Percentiles rank a stretch among this genome's conserved stretches.
Evolutionary conservation across 2,113 vertebrate species (phyloP).

Genomic region (Malurus alboscapulatus): DNA sequence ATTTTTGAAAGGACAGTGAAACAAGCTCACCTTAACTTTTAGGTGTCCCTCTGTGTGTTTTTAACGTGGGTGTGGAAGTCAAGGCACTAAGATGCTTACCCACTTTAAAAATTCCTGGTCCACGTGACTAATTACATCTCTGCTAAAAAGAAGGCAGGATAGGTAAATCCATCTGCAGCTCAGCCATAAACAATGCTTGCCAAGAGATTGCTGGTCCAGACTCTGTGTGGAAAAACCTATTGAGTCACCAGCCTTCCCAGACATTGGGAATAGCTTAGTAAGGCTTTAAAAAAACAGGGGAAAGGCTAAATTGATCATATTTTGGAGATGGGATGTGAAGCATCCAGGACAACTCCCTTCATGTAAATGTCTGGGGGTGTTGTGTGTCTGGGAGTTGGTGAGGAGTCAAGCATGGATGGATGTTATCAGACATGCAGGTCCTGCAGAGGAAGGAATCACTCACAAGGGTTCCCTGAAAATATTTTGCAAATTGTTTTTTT

Average conservation of each 20-base stretch:
- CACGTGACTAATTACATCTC: background rate
- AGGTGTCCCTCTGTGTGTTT: background rate
- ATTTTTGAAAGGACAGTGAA: background rate
- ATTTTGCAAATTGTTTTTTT: background rate
- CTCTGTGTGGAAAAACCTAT: background rate
- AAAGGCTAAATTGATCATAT: background rate
- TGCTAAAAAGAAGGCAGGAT: background rate
- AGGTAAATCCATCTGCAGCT: constrained; percentile 2
- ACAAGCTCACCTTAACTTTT: background rate
- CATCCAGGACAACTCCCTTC: background rate
- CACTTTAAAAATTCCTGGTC: background rate
- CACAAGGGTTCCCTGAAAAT: background rate
- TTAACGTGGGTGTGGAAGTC: background rate
- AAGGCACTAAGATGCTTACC: background rate
- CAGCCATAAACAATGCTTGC: background rate
- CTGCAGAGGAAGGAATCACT: background rate
- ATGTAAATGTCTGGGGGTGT: background rate
- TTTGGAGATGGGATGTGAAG: background rate
- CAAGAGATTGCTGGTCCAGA: constrained; percentile 11
- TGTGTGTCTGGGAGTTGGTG: background rate
- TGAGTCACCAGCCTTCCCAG: constrained; percentile 26
- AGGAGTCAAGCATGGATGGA: background rate
- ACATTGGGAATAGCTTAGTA: background rate
- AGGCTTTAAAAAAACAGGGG: constrained; percentile 3
- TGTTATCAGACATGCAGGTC: background rate